These are phyloP conservation scores for Lethenteron reissneri DNA, from an alignment of 2,113 vertebrate species.

Conservation along the genomic window DNA sequence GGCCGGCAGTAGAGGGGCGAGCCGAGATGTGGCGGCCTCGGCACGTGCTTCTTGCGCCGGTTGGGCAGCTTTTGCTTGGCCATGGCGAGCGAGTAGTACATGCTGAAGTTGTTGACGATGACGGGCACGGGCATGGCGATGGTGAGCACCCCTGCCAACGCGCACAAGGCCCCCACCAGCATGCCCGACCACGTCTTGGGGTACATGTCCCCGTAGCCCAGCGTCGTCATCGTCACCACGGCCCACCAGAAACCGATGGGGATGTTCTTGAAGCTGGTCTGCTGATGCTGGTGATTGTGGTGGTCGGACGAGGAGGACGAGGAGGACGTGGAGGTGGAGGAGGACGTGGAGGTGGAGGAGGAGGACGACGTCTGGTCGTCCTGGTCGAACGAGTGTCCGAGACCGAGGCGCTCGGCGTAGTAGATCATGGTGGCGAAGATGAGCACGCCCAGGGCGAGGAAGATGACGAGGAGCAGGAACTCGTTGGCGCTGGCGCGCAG, in stretches of 20 bases:
- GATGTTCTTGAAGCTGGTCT: slow-evolving; percentile 95
- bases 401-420: too few relatives aligned
- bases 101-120: slow-evolving; percentile 96
- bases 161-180: slow-evolving; percentile 83
- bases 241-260: slow-evolving; percentile 99
- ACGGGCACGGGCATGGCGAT: slow-evolving; percentile 95
- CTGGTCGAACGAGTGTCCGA: slow-evolving; percentile 75
- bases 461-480: too few relatives aligned
- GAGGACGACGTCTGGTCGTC: slow-evolving; percentile 89
- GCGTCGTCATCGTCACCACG: slow-evolving; percentile 84
- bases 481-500: too few relatives aligned
- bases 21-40: slow-evolving; percentile 39
- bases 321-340: slow-evolving; percentile 73
- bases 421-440: too few relatives aligned
- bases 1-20: slow-evolving; percentile 51
- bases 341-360: slow-evolving; percentile 91
- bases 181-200: slow-evolving; percentile 70
- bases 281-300: slow-evolving; percentile 66
- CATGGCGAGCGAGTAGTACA: slow-evolving; percentile 97
- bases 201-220: too few relatives aligned
- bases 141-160: slow-evolving; percentile 69
- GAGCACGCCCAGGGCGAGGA: too few relatives aligned
- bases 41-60: slow-evolving; percentile 80
- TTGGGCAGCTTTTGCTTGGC: slow-evolving; percentile 95
- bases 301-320: slow-evolving; percentile 91